These are phyloP conservation scores for Lasioglossum villosulum DNA, from an alignment of 2,888 invertebrate genomes.

Conservation along the genomic window DNA sequence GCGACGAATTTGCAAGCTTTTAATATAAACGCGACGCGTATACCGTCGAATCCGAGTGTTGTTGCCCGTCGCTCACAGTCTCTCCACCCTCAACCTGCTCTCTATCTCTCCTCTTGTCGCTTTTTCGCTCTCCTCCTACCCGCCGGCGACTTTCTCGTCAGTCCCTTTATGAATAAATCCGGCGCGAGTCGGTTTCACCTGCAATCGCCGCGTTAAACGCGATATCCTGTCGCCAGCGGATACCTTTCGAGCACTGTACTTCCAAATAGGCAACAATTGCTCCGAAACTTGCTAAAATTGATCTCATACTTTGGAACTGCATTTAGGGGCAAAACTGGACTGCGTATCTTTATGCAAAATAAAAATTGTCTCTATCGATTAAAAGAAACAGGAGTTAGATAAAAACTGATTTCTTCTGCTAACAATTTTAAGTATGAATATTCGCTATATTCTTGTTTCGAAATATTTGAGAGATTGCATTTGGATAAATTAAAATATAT, in stretches of 20 bases:
- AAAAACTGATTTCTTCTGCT: not conserved
- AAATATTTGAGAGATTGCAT: too few relatives aligned
- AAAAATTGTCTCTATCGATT: not conserved
- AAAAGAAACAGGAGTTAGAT: not conserved
- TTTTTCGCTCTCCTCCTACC: constrained; percentile 37
- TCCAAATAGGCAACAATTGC: not conserved
- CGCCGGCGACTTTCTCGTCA: constrained; percentile 47
- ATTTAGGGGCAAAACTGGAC: not conserved
- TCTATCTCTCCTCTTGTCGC: not conserved
- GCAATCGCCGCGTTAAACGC: constrained; percentile 68
- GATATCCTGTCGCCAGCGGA: constrained; percentile 62
- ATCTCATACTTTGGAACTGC: not conserved
- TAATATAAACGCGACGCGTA: constrained; percentile 75
- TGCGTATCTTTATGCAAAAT: not conserved
- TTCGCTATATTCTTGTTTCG: too few relatives aligned
- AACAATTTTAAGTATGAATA: too few relatives aligned
- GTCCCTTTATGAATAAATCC: constrained; percentile 73
- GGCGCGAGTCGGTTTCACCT: constrained; percentile 68
- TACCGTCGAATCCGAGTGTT: constrained; percentile 71
- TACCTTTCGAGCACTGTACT: constrained; percentile 23
- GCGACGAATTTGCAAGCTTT: constrained; percentile 76
- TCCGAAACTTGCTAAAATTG: not conserved
- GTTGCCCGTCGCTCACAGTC: constrained; percentile 56
- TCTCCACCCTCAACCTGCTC: constrained; percentile 15
- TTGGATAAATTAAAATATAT: too few relatives aligned